phyloP scores from a whole-genome alignment of 2,797 vertebrate genomes.

The Oreortyx pictus region DNA sequence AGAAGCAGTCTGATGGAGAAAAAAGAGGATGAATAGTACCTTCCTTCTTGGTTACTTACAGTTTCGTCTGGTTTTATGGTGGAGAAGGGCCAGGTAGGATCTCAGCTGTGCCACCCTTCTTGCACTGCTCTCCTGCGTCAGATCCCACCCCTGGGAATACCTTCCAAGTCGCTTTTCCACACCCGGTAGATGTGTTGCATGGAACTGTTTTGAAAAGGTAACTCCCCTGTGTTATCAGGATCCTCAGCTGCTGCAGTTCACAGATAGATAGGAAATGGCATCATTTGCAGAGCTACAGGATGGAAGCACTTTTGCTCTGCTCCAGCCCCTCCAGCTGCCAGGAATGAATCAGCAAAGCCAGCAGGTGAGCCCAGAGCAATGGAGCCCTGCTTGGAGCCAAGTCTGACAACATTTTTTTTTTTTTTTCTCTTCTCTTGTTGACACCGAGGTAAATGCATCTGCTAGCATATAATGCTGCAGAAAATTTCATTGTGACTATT shows the following conservation, averaged over 20 bases:
- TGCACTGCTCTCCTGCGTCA: background rate
- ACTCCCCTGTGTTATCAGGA: background rate
- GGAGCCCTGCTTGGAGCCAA: background rate
- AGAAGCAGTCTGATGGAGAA: background rate
- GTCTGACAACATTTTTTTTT: background rate
- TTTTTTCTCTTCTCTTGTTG: background rate
- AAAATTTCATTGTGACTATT: fast-evolving
- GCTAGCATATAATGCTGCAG: background rate
- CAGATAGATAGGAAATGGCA: background rate
- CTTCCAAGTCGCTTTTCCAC: background rate
- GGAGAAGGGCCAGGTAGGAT: background rate
- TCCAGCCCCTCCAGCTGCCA: background rate
- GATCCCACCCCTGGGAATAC: background rate
- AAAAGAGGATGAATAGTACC: background rate
- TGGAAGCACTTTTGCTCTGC: background rate
- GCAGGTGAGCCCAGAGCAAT: background rate
- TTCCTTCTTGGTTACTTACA: background rate
- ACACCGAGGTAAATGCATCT: background rate
- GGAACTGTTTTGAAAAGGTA: background rate
- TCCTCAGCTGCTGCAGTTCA: background rate
- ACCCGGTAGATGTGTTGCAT: fast-evolving
- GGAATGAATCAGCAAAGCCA: background rate
- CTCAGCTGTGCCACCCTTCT: fast-evolving
- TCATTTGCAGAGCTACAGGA: fast-evolving
- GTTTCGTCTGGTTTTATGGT: background rate